Base-by-base conservation (phyloP, 2,113 vertebrate species). In the Falcunculus frontatus region DNA sequence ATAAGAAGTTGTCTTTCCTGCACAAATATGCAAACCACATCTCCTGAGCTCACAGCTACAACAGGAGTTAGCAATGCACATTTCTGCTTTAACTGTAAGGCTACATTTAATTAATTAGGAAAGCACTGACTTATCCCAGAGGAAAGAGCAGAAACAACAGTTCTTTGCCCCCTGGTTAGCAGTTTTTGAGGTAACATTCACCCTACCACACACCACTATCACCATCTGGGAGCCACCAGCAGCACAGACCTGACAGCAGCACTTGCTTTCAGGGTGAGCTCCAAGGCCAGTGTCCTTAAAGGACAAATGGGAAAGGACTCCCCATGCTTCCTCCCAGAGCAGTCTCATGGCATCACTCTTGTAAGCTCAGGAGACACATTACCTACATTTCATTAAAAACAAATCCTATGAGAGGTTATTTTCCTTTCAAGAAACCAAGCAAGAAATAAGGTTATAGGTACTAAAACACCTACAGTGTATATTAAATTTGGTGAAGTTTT, bases 361-460 rank as follows among this genome's bases (percentile, higher is more conserved):
- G 2, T 39, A 72, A 91, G 52, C 53, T 91, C 65, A 73, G 72
- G 68, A 91, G 85, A 55, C 37, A 67, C 62, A 87, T 87, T 85
- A 91, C 57, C 65, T 64, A 64, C 57, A 63, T 93, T 85, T 93
- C 90, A 93, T 92, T 96, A 83, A 92, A 93, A 96, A 56, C 50
- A 94, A 93, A 90, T 90, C 75, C 83, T 86, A 42, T 32, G 86
- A 95, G 78, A 94, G 4, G 55, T 76, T 93, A 87, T 94, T 96
- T 95, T 90, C 62, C 70, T 89, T 94, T 93, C 84, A 94, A 82
- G 84, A 94, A 95, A 91, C 37, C 53, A 85, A 94, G 87, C 52
- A 96, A 94, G 87, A 90, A 97, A 93, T 96, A 91, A 96, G 84
- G 69, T 87, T 96, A 87, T 70, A 84, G 81, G 77, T 87, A 91